These are phyloP conservation scores for Drosophila fuyamai DNA, from an alignment of 1,140 invertebrate species.

Conservation along the genomic window DNA sequence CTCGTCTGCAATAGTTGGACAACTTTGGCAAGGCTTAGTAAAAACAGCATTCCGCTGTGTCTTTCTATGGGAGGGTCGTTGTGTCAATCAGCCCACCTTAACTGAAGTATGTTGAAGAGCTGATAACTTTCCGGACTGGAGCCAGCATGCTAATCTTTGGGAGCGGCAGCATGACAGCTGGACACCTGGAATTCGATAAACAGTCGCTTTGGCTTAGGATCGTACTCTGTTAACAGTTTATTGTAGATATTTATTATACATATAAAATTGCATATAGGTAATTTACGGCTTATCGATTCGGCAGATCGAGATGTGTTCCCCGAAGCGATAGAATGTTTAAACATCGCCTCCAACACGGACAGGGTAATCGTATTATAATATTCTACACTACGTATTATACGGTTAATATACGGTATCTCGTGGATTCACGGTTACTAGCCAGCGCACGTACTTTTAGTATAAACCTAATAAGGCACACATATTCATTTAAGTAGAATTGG, in stretches of 20 bases:
- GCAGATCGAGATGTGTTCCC: slow-evolving; percentile 13
- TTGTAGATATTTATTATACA: slow-evolving; percentile 73
- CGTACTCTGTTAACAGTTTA: slow-evolving; percentile 58
- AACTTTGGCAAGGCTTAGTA: background rate
- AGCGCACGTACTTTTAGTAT: slow-evolving; percentile 66
- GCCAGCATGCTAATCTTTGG: background rate
- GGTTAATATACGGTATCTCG: slow-evolving; percentile 18
- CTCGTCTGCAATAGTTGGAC: background rate
- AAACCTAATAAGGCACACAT: slow-evolving; percentile 84
- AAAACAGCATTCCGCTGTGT: background rate
- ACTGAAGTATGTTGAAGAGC: background rate
- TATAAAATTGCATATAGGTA: slow-evolving; percentile 51
- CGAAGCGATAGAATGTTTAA: slow-evolving; percentile 42
- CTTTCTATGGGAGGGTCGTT: too few relatives aligned
- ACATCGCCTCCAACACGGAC: slow-evolving; percentile 8
- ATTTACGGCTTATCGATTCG: slow-evolving; percentile 23
- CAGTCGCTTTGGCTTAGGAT: background rate
- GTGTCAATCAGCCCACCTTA: background rate
- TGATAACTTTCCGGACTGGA: background rate
- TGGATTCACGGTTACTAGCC: slow-evolving; percentile 23
- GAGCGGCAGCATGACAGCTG: too few relatives aligned
- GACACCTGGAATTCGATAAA: background rate
- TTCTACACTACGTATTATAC: slow-evolving; percentile 67
- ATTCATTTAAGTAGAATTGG: slow-evolving; percentile 73
- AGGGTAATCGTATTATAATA: slow-evolving; percentile 52